Evolutionary conservation across 1,140 invertebrate species (phyloP), one percentile per base, ranked within the genome.

Genomic region (Heliconius nattereri): DNA sequence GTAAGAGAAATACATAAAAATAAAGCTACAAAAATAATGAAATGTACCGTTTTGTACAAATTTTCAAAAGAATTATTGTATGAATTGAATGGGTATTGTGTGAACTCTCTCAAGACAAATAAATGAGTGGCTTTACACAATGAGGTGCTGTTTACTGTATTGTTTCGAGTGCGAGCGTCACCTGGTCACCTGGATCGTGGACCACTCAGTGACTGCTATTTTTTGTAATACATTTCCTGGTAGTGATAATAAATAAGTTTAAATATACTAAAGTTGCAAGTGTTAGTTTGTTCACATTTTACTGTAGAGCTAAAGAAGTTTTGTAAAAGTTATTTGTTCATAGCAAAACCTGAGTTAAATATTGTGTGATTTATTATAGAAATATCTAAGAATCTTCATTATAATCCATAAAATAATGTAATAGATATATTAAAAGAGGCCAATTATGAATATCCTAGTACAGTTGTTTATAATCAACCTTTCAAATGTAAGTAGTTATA

Each of bases 101-200:
- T 66, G 60, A 66, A 29, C 60, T 66, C 60, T 66, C 60, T 66
- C 60, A 66, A 66, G 60, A 66, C 60, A 66, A 66, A 66, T 66
- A 66, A 66, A 66, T 29, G 23, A 66, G 60, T 66, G 60, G 60
- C 3, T 9, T 11, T 66, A 29, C 23, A 66, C 26, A 66, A 29
- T 29, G 23, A 66, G n/a, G 11, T 29, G 11, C 60, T 66, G 20
- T 54, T 19, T 20, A 66, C 23, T 23, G 23, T 29, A 26, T 6
- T 66, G 60, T 66, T 66, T 29, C 60, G 60, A 29, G 23, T 19
- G 29, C 60, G n/a, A 23, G 49, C 9, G 60, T 29, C 23, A 66
- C 60, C 60, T 66, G 60, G 60, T 29, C 23, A 66, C 60, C 60
- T 66, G 60, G 60, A 66, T 26, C 11, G 60, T 29, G 23, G 11